Base-by-base conservation (phyloP, 2,888 invertebrate genomes). In the Bruchidius siliquastri region DNA sequence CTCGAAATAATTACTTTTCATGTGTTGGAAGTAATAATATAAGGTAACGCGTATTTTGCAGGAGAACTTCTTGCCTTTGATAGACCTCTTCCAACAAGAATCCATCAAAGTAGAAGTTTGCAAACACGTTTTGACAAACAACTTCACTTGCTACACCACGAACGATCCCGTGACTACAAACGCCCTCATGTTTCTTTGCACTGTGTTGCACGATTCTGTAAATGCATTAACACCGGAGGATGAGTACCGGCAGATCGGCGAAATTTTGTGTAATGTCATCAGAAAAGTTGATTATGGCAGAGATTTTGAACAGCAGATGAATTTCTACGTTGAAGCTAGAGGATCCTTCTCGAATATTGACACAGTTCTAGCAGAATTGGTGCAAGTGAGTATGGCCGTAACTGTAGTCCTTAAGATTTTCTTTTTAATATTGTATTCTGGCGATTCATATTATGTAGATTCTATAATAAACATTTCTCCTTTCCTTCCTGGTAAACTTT, bases 251-350 rank as follows among this genome's bases (percentile, higher is more conserved):
- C 92, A 94, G 84, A 95, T 97, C 77, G 93, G 96, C 4, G 91
- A 92, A 77, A 88, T 97, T 72, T 93, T 98, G 76, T 94, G 92
- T 78, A 91, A 91, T 79, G 93, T 96, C 76, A 91, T 98, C 21
- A 90, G 92, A 79, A 91, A 92, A 74, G 94, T 98, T 6, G 90
- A 93, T 77, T 96, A 94, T 85, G 95, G 94, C 10, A 89, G 92
- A 20, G 96, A 98, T 86, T 92, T 96, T 83, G 98, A 98, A 83
- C 94, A 94, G 81, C 96, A 97, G 85, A 88, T 99, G 13, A 93
- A 92, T 83, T 98, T 98, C 88, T 98, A 96, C 85, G 98, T 96
- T 0, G 97, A 98, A 85, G 94, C 96, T 20, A 90, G 99, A 78
- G 93, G 94, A 6, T 91, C 94, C 0, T 98, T 98, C 87, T 93